Evolutionary conservation across 2,113 vertebrate species (phyloP), one percentile per base, ranked within the genome.

Genomic region (Phrynosoma blainvillii): DNA sequence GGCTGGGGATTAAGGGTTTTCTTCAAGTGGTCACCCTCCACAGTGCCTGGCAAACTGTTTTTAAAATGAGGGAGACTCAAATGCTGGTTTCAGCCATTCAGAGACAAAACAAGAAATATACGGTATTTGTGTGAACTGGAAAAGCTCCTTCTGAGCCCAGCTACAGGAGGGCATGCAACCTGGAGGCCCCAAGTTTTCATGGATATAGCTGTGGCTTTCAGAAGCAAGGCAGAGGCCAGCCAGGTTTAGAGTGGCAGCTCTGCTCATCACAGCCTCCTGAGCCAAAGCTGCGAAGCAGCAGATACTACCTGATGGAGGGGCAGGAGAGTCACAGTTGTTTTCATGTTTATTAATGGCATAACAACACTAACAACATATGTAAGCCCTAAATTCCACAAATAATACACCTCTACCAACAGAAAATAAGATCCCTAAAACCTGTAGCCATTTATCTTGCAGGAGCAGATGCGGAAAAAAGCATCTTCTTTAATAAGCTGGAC

Each of bases 301-400:
- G 47, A 47, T 47, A 47, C 10, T 59, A 1, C 25, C 54, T 47
- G 12, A 81, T 30, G 25, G 14, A 79, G 3, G 20, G 7, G 74
- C 18, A 5, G 30, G 5, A 32, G 25, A 0, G 13, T 5, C 2
- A 9, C 30, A 0, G 1, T 20, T n/a, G 1, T 2, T 76, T 76
- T n/a, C 78, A n/a, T 70, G 75, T 89, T 86, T 86, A 86, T 86
- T 85, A 32, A 86, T 7, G 36, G 30, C 4, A 2, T n/a, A 36
- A 66, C 32, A 47, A 47, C 23, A 16, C 13, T 77, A 30, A 71
- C 42, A 66, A 54, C 27, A 16, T 9, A 52, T 3, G 16, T 7
- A 25, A 20, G 25, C 2, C 2, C 30, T 25, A 56, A 56, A 16
- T 36, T 30, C 62, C 32, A 9, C 80, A 66, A 66, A 59, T 66